Evolutionary conservation across 2,888 invertebrate genomes (phyloP).

Genomic region (Leptopterna dolabrata): DNA sequence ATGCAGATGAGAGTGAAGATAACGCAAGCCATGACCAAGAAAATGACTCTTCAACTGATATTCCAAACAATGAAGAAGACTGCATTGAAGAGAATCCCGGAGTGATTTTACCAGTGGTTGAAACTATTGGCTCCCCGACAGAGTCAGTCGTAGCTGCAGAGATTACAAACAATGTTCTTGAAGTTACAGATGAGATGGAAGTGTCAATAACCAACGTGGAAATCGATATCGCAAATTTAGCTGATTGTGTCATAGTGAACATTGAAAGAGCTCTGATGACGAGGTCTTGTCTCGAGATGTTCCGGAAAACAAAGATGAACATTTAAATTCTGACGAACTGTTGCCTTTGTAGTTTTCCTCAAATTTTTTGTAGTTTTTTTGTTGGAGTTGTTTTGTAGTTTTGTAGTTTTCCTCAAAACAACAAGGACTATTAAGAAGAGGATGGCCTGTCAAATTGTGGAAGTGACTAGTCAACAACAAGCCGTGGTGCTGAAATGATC

Average conservation of each 20-base stretch:
- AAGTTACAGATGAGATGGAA: not conserved
- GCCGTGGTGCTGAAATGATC: no score
- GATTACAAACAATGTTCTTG: not conserved
- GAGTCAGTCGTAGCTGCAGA: not conserved
- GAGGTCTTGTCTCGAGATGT: not conserved
- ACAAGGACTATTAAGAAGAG: not conserved
- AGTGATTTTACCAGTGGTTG: constrained; percentile 17
- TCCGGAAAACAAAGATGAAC: not conserved
- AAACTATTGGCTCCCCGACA: constrained; percentile 29
- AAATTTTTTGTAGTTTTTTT: no score
- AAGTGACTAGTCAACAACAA: not conserved
- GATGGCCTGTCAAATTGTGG: not conserved
- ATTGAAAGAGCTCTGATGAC: not conserved
- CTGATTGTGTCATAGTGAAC: not conserved
- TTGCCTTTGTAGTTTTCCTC: not conserved
- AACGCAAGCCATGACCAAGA: not conserved
- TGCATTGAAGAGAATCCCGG: not conserved
- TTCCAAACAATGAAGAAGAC: constrained; percentile 8
- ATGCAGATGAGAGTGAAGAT: constrained; percentile 11
- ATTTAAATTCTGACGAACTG: not conserved
- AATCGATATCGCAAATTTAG: not conserved
- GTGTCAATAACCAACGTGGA: not conserved
- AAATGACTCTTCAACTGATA: constrained; percentile 22
- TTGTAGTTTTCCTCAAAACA: not conserved
- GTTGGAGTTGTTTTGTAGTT: no score